Percentiles rank a stretch among this genome's conserved stretches.
phyloP scores from a whole-genome alignment of 1,140 invertebrate genomes.

The Hetaerina americana region DNA sequence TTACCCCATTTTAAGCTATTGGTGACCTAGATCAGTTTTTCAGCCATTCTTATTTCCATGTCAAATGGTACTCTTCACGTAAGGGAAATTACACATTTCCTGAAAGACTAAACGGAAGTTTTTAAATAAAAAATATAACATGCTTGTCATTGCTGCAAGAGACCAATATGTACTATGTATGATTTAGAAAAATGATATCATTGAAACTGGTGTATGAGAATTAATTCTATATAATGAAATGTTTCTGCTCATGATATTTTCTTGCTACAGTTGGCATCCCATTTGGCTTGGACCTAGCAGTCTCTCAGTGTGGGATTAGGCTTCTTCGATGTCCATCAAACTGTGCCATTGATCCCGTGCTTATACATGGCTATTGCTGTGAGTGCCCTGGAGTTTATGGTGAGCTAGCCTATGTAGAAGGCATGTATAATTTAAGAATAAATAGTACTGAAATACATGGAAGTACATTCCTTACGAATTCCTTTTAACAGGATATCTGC shows the following conservation, averaged over 20 bases:
- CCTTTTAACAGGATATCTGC: neutral
- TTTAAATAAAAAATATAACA: neutral
- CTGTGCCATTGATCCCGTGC: neutral
- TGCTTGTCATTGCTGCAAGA: neutral
- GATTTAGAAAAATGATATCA: neutral
- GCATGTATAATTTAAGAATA: neutral
- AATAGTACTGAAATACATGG: neutral
- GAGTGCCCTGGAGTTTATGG: neutral
- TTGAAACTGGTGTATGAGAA: neutral
- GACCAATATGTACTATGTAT: neutral
- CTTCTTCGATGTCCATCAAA: neutral
- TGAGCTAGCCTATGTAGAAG: neutral
- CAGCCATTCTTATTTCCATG: too few relatives aligned
- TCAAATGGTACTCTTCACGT: too few relatives aligned
- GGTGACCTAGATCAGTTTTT: too few relatives aligned
- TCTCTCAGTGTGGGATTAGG: neutral
- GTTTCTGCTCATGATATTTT: neutral
- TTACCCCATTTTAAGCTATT: too few relatives aligned
- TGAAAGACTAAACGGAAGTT: neutral
- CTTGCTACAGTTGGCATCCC: too few relatives aligned
- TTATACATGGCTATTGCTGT: neutral
- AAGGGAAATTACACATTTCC: too few relatives aligned
- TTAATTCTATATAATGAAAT: neutral
- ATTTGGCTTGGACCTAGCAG: neutral
- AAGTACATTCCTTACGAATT: neutral